phyloP scores from a whole-genome alignment of 1,140 invertebrate species.

The Drosophila nigromelanica region DNA sequence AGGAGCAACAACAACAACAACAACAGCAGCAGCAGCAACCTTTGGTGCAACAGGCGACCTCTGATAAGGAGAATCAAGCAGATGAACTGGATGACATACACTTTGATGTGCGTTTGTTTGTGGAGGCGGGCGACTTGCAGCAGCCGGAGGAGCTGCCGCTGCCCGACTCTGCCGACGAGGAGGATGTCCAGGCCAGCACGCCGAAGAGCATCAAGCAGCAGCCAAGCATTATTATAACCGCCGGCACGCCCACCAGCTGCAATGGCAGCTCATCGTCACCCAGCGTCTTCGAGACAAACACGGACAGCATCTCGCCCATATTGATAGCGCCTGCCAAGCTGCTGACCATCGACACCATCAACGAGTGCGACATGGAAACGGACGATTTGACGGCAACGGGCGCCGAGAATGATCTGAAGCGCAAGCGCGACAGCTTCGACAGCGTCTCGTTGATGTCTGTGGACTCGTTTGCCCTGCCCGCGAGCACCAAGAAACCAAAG shows the following conservation, averaged over 20 bases:
- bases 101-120: conserved; percentile 76
- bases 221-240: conserved; percentile 12
- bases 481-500: conserved; percentile 79
- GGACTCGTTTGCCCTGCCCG: conserved; percentile 72
- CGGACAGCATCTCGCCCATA: conserved; percentile 71
- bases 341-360: conserved; percentile 44
- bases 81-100: conserved; percentile 67
- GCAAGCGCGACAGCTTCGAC: conserved; percentile 79
- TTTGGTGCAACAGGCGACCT: not conserved
- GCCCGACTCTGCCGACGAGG: conserved; percentile 53
- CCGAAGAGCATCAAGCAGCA: conserved; percentile 55
- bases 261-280: conserved; percentile 35
- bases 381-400: conserved; percentile 40
- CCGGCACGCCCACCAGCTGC: conserved; percentile 42
- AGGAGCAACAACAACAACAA: conserved; percentile 10
- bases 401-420: conserved; percentile 65
- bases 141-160: conserved; percentile 40
- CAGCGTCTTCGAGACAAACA: conserved; percentile 42
- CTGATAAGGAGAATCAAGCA: conserved; percentile 46
- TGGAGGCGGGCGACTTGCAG: conserved; percentile 53
- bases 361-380: conserved; percentile 63
- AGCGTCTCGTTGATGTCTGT: conserved; percentile 77
- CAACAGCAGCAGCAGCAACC: not conserved
- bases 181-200: conserved; percentile 65
- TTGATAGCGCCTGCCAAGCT: conserved; percentile 45